Evolutionary conservation across 2,888 invertebrate genomes (phyloP).

Genomic region (Drosophila buzzatii): DNA sequence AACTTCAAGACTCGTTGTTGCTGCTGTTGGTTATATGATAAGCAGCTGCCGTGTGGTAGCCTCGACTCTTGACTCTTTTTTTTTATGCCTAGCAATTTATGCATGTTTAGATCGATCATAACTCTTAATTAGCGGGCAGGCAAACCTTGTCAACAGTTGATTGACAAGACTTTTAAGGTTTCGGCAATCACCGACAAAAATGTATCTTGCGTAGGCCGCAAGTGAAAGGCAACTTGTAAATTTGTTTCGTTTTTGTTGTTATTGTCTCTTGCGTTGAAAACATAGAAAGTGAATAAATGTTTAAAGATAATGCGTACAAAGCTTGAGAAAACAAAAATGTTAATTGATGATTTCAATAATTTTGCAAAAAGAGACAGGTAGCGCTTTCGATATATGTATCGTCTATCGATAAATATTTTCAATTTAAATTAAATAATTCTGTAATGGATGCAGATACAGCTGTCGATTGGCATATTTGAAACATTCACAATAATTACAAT

Average conservation of each 20-base stretch:
- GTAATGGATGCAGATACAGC: background rate
- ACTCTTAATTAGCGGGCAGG: slow-evolving; percentile 76
- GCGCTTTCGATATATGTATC: background rate
- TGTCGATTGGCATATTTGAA: too few relatives aligned
- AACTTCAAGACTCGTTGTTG: background rate
- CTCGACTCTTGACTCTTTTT: slow-evolving; percentile 27
- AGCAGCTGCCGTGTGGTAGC: slow-evolving; percentile 57
- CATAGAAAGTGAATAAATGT: slow-evolving; percentile 33
- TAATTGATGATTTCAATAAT: slow-evolving; percentile 10
- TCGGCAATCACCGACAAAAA: slow-evolving; percentile 59
- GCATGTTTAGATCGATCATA: slow-evolving; percentile 77
- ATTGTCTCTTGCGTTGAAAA: slow-evolving; percentile 20
- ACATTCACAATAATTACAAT: background rate
- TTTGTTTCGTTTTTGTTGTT: background rate
- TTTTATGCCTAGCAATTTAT: slow-evolving; percentile 63
- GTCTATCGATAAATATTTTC: background rate
- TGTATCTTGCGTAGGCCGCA: slow-evolving; percentile 62
- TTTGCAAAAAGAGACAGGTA: background rate
- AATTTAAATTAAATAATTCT: background rate
- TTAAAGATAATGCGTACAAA: slow-evolving; percentile 4
- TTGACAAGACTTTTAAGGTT: slow-evolving; percentile 78
- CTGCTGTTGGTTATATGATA: slow-evolving; percentile 33
- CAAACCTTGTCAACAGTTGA: slow-evolving; percentile 80
- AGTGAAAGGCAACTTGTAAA: slow-evolving; percentile 70
- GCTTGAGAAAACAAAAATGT: slow-evolving; percentile 3